Conservation (phyloP, 2,113 vertebrate genomes). For the Ciconia boyciana region DNA sequence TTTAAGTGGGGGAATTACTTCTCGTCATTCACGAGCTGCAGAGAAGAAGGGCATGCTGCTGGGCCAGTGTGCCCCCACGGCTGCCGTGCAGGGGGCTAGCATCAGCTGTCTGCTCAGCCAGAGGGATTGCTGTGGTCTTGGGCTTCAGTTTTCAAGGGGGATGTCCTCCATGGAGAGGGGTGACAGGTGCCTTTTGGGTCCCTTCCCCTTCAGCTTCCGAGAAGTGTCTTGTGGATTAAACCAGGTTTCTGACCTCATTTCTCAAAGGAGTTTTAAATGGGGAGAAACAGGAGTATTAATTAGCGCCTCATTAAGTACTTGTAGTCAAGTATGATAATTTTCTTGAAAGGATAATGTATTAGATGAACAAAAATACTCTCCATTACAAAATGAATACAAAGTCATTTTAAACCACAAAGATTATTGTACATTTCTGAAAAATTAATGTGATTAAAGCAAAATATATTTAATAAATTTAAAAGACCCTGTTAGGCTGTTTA, state of each 20-base stretch:
- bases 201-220: not conserved
- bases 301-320: slow-evolving; percentile 64
- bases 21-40: rapidly evolving
- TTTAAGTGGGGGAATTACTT: not conserved
- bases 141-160: not conserved
- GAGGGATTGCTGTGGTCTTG: not conserved
- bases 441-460: slow-evolving; percentile 49
- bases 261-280: slow-evolving; percentile 54
- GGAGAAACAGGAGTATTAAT: slow-evolving; percentile 54
- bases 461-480: slow-evolving; percentile 41
- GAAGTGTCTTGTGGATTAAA: not conserved
- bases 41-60: not conserved
- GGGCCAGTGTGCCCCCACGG: not conserved
- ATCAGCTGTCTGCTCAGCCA: not conserved
- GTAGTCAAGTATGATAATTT: slow-evolving; percentile 55
- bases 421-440: slow-evolving; percentile 54
- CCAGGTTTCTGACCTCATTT: slow-evolving; percentile 61
- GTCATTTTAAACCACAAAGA: slow-evolving; percentile 55
- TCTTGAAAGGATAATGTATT: slow-evolving; percentile 64
- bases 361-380: slow-evolving; percentile 59
- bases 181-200: not conserved
- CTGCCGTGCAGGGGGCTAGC: not conserved
- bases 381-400: slow-evolving; percentile 56
- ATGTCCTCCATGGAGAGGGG: not conserved
- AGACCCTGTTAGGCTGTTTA: slow-evolving; percentile 12